A percentile compares a stretch with the other conserved stretches of the same genome.
These are phyloP conservation scores for Columba janthina DNA, from an alignment of 2,113 vertebrate genomes.

Conservation along the genomic window DNA sequence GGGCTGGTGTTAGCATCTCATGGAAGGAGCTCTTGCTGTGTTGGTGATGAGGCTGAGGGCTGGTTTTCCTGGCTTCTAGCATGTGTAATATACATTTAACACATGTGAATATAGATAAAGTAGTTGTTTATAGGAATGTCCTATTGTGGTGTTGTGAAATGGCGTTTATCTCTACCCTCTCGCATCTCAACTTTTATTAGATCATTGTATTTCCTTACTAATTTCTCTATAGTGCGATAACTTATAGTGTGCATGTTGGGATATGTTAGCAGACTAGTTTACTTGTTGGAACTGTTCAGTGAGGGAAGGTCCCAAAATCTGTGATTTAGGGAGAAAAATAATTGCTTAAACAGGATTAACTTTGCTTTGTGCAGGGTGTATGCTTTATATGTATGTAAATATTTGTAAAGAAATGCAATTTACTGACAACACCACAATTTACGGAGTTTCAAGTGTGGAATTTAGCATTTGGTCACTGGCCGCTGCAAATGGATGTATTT, in stretches of 20 bases:
- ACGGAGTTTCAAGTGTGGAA: neutral
- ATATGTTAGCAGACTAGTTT: neutral
- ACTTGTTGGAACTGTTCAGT: neutral
- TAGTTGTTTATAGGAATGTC: neutral
- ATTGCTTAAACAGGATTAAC: neutral
- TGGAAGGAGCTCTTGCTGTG: neutral
- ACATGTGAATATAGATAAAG: neutral
- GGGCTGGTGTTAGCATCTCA: neutral
- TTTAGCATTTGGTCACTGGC: neutral
- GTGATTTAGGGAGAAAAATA: neutral
- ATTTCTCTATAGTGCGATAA: neutral
- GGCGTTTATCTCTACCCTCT: neutral
- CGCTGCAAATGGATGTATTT: neutral
- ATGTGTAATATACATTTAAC: neutral
- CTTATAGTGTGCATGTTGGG: neutral
- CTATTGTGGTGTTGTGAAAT: neutral
- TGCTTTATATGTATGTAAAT: neutral
- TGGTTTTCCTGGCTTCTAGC: neutral
- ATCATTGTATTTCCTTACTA: neutral
- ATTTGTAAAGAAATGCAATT: neutral
- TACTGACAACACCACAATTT: accelerated
- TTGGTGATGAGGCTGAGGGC: neutral
- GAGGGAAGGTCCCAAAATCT: neutral
- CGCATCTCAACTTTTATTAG: neutral
- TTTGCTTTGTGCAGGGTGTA: neutral